A percentile compares a stretch with the other conserved stretches of the same genome.
These are phyloP conservation scores for Microplitis demolitor DNA, from an alignment of 1,140 invertebrate genomes.

Conservation along the genomic window DNA sequence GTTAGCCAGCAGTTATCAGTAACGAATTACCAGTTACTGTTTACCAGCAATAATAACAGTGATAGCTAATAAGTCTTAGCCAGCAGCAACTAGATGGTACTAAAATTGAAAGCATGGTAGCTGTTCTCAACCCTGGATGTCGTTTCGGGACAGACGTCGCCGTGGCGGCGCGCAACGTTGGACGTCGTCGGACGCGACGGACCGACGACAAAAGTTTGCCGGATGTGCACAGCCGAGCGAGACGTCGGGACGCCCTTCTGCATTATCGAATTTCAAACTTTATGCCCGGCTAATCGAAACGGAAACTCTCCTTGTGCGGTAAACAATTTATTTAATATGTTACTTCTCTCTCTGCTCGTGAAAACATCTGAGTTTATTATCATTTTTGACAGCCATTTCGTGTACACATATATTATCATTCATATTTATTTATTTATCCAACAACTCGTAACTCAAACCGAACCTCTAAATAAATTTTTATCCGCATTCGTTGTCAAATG, in stretches of 20 bases:
- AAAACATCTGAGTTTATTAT: not conserved
- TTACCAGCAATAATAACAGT: too few relatives aligned
- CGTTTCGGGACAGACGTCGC: constrained; percentile 13
- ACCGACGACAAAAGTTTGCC: constrained; percentile 30
- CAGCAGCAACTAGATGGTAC: too few relatives aligned
- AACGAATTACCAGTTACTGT: not conserved
- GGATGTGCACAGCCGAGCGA: constrained; percentile 31
- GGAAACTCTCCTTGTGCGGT: constrained; percentile 27
- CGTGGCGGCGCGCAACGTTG: constrained; percentile 17
- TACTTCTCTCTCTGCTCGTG: not conserved
- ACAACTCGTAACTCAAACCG: too few relatives aligned
- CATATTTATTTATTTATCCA: too few relatives aligned
- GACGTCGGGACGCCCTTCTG: constrained; percentile 29
- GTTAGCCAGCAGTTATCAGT: constrained; percentile 44
- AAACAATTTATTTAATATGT: constrained; percentile 30
- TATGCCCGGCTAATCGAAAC: constrained; percentile 28
- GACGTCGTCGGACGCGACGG: constrained; percentile 29
- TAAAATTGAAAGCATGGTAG: too few relatives aligned
- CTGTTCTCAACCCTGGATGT: not conserved
- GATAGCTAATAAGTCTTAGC: too few relatives aligned
- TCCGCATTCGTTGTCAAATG: not conserved
- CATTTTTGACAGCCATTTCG: not conserved
- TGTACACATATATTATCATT: not conserved
- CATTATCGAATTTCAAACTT: constrained; percentile 31
- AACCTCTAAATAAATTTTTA: not conserved